phyloP scores from a whole-genome alignment of 2,113 vertebrate species.

The Aramus guarauna region DNA sequence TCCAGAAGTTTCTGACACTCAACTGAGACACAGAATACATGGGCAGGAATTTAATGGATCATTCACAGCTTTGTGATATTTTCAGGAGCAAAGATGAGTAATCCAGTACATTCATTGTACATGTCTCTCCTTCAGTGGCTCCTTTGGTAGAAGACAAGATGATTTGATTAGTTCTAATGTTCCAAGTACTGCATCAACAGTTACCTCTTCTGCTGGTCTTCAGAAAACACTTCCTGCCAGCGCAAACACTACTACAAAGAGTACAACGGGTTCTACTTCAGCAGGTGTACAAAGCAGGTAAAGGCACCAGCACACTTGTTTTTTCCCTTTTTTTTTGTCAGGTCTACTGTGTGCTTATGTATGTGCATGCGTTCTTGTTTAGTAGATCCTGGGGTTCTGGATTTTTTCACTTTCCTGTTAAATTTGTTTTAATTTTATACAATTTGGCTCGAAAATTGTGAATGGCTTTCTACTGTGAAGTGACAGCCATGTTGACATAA shows the following conservation, averaged over 20 bases:
- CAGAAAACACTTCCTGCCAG: slow-evolving; percentile 85
- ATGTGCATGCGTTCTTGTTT: slow-evolving; percentile 79
- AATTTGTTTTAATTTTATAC: slow-evolving; percentile 16
- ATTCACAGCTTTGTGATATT: background rate
- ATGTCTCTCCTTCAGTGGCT: slow-evolving; percentile 81
- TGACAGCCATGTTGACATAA: slow-evolving; percentile 37
- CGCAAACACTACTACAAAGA: slow-evolving; percentile 81
- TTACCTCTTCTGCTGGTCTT: slow-evolving; percentile 94
- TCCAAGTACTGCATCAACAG: slow-evolving; percentile 85
- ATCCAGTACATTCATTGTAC: slow-evolving; percentile 29
- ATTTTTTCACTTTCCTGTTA: slow-evolving; percentile 71
- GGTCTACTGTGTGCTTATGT: slow-evolving; percentile 74
- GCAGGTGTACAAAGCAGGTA: slow-evolving; percentile 90
- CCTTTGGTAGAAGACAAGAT: slow-evolving; percentile 92
- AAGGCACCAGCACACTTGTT: background rate
- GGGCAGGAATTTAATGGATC: background rate
- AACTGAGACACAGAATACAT: background rate
- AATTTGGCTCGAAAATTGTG: slow-evolving; percentile 47
- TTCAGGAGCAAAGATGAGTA: background rate
- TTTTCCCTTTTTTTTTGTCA: slow-evolving; percentile 1
- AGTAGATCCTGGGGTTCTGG: slow-evolving; percentile 75
- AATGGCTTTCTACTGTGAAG: slow-evolving; percentile 37
- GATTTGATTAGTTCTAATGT: slow-evolving; percentile 87
- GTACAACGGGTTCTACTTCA: slow-evolving; percentile 76
- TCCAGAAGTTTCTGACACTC: background rate